Base-by-base conservation (phyloP, 1,140 invertebrate species). In the Apis cerana region DNA sequence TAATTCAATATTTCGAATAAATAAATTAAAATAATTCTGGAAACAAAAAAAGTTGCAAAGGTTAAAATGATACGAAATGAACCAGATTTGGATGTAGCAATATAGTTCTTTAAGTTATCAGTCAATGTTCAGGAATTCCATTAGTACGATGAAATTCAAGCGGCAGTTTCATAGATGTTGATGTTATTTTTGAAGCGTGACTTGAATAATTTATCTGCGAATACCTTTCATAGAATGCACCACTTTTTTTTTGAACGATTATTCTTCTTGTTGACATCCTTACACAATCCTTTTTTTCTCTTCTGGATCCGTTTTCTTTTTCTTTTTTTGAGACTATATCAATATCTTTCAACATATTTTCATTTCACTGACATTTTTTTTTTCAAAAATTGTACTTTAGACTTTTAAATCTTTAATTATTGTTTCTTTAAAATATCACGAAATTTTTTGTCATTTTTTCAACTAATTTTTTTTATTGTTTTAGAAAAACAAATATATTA, bases 101-200 rank as follows among this genome's bases (percentile, higher is more conserved):
- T 48, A 56, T 43, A 50, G 12, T 0, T 17, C 27, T 13, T 9
- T 17, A 52, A 59, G 12, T 11, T 52, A 64, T 56, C 61, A 13
- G 70, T 75, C 61, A 61, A 80, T 58, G 27, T 52, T 76, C 65
- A 68, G 19, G 56, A 59, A 76, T 76, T 81, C 80, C 80, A 82
- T 82, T 82, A 81, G 61, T 52, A 21, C 9, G 19, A 7, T 15
- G 21, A 21, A 21, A 12, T 12, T 19, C 48, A 59, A 75, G 58
- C 19, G 17, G 15, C 23, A 68, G 67, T 81, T 75, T 67, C 23
- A 56, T 65, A 33, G 62, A 15, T 13, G 62, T 11, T 9, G 4
- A 33, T 15, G 75, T 56, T 64, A 75, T 43, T 59, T 59, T 59
- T n/a, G 13, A 9, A 72, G 19, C 23, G n/a, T 43, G 9, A 5